A percentile compares a stretch with the other conserved stretches of the same genome.
Conservation (phyloP, 2,888 invertebrate genomes). For the Trachelus iudaicus region DNA sequence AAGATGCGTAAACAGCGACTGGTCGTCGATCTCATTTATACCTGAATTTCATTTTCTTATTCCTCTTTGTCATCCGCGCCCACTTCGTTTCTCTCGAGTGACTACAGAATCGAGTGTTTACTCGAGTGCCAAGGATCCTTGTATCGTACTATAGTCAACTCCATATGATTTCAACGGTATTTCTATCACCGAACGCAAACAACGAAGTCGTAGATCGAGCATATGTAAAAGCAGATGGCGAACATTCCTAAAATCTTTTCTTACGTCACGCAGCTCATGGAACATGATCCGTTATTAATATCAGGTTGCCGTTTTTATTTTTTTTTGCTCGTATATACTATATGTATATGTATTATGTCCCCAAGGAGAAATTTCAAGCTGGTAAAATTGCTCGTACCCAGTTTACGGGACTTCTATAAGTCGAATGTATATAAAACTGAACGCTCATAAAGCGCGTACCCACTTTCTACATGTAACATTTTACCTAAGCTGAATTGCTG, state of each 20-base stretch:
- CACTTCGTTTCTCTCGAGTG: neutral
- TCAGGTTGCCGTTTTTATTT: neutral
- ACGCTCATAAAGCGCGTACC: neutral
- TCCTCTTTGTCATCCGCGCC: neutral
- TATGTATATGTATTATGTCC: neutral
- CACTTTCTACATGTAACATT: neutral
- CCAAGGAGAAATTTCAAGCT: constrained; percentile 28
- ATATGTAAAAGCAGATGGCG: neutral
- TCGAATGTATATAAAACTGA: neutral
- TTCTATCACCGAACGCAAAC: neutral
- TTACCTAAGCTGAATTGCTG: neutral
- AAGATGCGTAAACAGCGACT: neutral
- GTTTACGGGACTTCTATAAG: neutral
- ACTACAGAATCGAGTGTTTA: neutral
- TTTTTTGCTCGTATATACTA: neutral
- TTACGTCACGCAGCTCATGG: neutral
- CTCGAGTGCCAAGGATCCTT: neutral
- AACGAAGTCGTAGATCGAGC: neutral
- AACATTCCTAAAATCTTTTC: neutral
- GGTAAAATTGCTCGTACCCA: constrained; percentile 17
- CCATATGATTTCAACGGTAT: neutral
- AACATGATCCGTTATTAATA: neutral
- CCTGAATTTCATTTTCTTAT: neutral
- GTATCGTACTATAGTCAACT: neutral
- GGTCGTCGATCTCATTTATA: neutral